These are phyloP conservation scores for Leptestheria dahalacensis DNA, from an alignment of 1,140 invertebrate genomes.

Conservation along the genomic window DNA sequence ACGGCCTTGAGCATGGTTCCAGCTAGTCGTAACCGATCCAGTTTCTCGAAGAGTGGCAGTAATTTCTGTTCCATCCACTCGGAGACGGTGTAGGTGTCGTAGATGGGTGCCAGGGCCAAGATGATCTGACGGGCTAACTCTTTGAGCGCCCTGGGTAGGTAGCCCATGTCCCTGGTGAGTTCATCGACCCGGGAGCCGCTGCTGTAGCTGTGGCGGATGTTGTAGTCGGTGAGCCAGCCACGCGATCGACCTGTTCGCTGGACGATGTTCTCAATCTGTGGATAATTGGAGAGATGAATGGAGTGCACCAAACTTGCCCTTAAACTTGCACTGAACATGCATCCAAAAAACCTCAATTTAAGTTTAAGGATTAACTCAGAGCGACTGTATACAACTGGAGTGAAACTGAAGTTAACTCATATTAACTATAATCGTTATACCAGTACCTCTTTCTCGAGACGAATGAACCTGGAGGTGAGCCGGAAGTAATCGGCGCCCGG, in stretches of 20 bases:
- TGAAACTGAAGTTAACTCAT: too few species aligned
- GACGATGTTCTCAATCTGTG: neutral
- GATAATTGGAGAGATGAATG: neutral
- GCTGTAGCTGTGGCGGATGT: neutral
- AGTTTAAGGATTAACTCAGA: too few species aligned
- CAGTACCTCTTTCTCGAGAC: neutral
- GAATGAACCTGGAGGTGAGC: neutral
- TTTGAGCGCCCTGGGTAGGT: neutral
- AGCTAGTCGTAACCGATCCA: neutral
- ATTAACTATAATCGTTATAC: slow-evolving; percentile 19
- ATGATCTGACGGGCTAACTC: neutral
- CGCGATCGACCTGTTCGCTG: neutral
- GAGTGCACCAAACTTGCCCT: too few species aligned
- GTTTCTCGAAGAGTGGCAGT: neutral
- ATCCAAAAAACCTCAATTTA: too few species aligned
- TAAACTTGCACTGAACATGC: too few species aligned
- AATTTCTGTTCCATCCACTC: slow-evolving; percentile 1
- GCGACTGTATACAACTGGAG: too few species aligned
- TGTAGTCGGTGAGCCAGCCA: slow-evolving; percentile 3
- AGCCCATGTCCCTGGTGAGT: neutral
- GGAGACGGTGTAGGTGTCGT: neutral
- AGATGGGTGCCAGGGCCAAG: neutral
- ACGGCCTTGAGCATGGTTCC: neutral
- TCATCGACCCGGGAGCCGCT: neutral
- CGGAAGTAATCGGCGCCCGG: neutral